Conservation (phyloP, 2,113 vertebrate genomes). For the Oostethus manadensis region DNA sequence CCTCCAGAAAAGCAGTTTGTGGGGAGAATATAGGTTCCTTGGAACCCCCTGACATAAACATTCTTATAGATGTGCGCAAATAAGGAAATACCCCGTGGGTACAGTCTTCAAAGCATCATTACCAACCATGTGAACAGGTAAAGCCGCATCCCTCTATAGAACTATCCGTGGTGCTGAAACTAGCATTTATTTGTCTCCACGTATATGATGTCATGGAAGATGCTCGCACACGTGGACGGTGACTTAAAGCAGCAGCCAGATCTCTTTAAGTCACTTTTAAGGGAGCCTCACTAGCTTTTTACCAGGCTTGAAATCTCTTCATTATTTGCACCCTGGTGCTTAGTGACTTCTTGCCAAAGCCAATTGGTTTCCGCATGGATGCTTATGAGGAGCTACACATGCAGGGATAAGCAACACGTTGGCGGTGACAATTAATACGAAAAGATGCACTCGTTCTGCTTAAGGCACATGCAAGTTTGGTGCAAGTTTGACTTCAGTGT, state of each 20-base stretch:
- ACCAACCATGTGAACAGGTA: constrained; percentile 32
- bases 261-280: constrained; percentile 40
- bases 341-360: constrained; percentile 67
- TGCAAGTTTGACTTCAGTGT: constrained; percentile 2
- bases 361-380: constrained; percentile 52
- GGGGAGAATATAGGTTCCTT: too few species aligned
- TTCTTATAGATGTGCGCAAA: too few species aligned
- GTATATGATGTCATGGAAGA: background rate
- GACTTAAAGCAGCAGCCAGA: constrained; percentile 8
- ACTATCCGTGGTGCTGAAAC: constrained; percentile 73
- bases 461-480: background rate
- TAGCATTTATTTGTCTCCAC: background rate
- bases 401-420: constrained; percentile 16
- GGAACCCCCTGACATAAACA: too few species aligned
- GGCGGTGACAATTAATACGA: background rate
- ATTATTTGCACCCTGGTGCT: constrained; percentile 60
- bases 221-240: background rate
- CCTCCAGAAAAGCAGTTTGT: too few species aligned
- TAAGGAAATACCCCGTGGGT: background rate
- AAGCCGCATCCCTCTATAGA: constrained; percentile 25
- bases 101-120: background rate
- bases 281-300: constrained; percentile 44
- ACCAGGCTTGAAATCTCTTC: constrained; percentile 33
- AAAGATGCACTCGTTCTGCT: background rate
- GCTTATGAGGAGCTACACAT: constrained; percentile 25